Conservation (phyloP, 2,113 vertebrate species). For the Galemys pyrenaicus region DNA sequence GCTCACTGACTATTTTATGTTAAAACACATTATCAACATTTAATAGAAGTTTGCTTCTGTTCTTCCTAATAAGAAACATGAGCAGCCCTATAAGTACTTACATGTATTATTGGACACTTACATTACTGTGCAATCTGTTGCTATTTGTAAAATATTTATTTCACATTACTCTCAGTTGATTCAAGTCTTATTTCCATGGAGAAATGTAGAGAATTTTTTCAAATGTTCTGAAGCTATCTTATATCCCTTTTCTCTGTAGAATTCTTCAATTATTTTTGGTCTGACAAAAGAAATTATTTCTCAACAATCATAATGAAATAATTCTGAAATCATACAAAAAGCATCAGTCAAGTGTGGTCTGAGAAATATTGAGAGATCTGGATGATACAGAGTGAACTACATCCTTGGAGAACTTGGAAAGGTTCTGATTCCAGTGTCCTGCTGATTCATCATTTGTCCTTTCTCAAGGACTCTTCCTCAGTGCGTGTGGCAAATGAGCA, state of each 20-base stretch:
- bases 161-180: conserved; percentile 46
- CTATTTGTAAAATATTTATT: conserved; percentile 76
- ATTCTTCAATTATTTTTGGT: conserved; percentile 49
- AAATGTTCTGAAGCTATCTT: conserved; percentile 60
- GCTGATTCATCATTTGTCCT: conserved; percentile 61
- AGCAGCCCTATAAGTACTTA: conserved; percentile 8
- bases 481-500: not conserved
- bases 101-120: not conserved
- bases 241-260: conserved; percentile 62
- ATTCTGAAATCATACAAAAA: conserved; percentile 13
- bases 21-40: conserved; percentile 40
- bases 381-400: not conserved
- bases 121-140: conserved; percentile 52
- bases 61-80: conserved; percentile 47
- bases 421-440: not conserved
- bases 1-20: conserved; percentile 61
- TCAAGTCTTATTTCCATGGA: conserved; percentile 60
- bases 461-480: conserved; percentile 30
- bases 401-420: not conserved
- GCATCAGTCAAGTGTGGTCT: not conserved
- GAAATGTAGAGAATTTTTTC: conserved; percentile 57
- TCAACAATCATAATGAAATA: conserved; percentile 27
- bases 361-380: conserved; percentile 26
- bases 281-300: conserved; percentile 38
- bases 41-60: conserved; percentile 11